A percentile compares a stretch with the other conserved stretches of the same genome.
These are phyloP conservation scores for Drosophila formosana DNA, from an alignment of 2,888 invertebrate species.

Conservation along the genomic window DNA sequence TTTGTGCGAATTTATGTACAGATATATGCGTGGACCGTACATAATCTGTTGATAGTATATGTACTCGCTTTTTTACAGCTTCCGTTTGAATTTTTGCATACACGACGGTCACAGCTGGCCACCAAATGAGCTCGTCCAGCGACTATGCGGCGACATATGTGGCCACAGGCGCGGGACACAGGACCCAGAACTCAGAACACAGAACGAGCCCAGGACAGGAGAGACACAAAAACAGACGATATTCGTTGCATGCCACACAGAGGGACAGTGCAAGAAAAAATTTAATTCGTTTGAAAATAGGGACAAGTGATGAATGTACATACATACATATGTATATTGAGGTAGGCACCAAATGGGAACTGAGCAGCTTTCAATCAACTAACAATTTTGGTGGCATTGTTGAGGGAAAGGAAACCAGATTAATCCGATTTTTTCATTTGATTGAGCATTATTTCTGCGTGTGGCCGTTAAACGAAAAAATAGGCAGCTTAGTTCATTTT, in stretches of 20 bases:
- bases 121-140: constrained; percentile 67
- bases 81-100: constrained; percentile 63
- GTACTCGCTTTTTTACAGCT: constrained; percentile 66
- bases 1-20: constrained; percentile 14
- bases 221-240: background rate
- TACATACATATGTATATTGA: background rate
- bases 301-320: background rate
- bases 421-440: too few species aligned
- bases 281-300: background rate
- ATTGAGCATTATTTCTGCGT: too few species aligned
- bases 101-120: constrained; percentile 56
- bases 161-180: constrained; percentile 68
- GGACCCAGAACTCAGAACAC: constrained; percentile 10
- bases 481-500: too few species aligned
- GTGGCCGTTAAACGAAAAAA: too few species aligned
- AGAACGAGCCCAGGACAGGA: background rate
- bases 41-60: constrained; percentile 50
- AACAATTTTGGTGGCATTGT: too few species aligned
- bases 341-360: constrained; percentile 14
- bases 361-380: too few species aligned
- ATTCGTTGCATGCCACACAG: constrained; percentile 1
- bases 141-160: constrained; percentile 75
- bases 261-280: constrained; percentile 12
- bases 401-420: too few species aligned
- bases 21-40: constrained; percentile 7